Percentiles rank a stretch among this genome's conserved stretches.
These are phyloP conservation scores for Bombus impatiens DNA, from an alignment of 1,140 invertebrate genomes.

Conservation along the genomic window DNA sequence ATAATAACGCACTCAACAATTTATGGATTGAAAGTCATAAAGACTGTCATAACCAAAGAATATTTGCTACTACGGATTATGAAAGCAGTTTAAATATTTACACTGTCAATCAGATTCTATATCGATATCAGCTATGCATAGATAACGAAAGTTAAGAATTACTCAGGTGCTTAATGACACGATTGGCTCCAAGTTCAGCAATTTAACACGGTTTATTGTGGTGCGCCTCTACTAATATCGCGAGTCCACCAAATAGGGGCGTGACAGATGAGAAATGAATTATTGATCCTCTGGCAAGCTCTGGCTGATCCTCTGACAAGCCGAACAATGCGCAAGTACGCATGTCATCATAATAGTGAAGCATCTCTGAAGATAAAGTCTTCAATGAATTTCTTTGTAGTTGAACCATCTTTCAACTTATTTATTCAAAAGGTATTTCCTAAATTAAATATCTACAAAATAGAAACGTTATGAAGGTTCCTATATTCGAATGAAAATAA, in stretches of 20 bases:
- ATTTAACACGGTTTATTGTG: background rate
- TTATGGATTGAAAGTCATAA: background rate
- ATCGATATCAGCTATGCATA: background rate
- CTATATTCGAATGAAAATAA: background rate
- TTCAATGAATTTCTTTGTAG: background rate
- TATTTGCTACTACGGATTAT: background rate
- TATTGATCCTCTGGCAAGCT: constrained; percentile 64
- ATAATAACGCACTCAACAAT: background rate
- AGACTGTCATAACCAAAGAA: no score
- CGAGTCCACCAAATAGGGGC: constrained; percentile 53
- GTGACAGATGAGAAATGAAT: constrained; percentile 71
- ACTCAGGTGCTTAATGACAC: background rate
- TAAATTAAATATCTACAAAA: background rate
- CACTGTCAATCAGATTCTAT: background rate
- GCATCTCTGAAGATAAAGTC: background rate
- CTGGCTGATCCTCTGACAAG: constrained; percentile 42
- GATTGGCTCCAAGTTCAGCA: background rate
- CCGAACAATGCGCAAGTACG: constrained; percentile 43
- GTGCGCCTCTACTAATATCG: constrained; percentile 4
- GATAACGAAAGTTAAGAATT: constrained; percentile 1
- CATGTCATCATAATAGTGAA: background rate
- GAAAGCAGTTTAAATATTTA: background rate
- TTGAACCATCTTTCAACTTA: background rate
- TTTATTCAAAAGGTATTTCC: background rate
- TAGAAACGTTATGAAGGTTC: background rate